Conservation (phyloP, 2,797 vertebrate genomes). For the Morus bassanus region DNA sequence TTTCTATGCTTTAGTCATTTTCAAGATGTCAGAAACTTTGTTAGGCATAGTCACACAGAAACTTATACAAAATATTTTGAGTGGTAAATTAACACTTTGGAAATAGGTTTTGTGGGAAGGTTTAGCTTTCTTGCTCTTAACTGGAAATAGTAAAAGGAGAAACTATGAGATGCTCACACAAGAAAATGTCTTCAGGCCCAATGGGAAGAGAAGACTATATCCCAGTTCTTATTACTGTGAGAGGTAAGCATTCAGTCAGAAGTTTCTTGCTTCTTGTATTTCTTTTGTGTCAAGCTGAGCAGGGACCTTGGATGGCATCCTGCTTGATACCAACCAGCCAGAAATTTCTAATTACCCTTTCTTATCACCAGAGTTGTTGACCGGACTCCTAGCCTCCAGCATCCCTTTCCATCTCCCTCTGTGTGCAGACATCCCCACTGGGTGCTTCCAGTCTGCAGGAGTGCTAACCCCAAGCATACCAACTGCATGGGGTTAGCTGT, state of each 20-base stretch:
- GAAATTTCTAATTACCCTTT: background rate
- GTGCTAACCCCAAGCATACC: background rate
- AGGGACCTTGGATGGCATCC: background rate
- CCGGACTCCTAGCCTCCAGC: background rate
- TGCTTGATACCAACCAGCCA: background rate
- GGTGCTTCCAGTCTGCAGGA: background rate
- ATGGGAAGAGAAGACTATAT: background rate
- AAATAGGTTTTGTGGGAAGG: background rate
- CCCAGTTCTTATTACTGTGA: background rate
- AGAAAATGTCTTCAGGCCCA: background rate
- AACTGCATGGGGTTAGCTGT: background rate
- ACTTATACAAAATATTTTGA: background rate
- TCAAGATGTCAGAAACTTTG: background rate
- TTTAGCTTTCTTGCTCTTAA: background rate
- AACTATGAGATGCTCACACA: background rate
- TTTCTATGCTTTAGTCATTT: background rate
- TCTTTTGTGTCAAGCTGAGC: background rate
- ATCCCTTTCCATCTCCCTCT: background rate
- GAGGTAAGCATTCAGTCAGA: background rate
- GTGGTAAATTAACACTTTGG: background rate
- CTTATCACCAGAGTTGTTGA: background rate
- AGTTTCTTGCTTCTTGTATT: background rate
- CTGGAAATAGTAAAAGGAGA: background rate
- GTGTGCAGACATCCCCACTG: accelerated
- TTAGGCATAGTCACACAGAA: background rate